Evolutionary conservation across 2,888 invertebrate species (phyloP).

Genomic region (Noctua comes): DNA sequence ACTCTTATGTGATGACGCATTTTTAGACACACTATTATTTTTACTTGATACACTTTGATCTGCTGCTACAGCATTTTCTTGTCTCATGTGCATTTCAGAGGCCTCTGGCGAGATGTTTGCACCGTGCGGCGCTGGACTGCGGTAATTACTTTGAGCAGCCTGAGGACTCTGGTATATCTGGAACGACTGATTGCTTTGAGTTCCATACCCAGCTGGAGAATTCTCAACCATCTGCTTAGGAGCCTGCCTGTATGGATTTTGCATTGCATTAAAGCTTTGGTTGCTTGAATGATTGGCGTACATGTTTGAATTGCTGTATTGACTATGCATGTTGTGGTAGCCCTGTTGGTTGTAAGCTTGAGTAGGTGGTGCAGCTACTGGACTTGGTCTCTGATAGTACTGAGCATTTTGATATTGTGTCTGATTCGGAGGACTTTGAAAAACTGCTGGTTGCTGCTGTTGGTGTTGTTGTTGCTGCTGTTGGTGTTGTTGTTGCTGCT

Average conservation of each 20-base stretch:
- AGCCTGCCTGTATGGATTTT: slow-evolving; percentile 82
- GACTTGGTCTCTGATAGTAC: slow-evolving; percentile 84
- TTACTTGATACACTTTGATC: slow-evolving; percentile 76
- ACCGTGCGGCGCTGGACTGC: slow-evolving; percentile 72
- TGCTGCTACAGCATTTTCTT: slow-evolving; percentile 67
- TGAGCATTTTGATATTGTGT: slow-evolving; percentile 84
- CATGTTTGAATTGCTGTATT: slow-evolving; percentile 80
- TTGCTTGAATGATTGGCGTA: slow-evolving; percentile 78
- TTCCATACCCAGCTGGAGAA: slow-evolving; percentile 74
- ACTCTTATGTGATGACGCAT: slow-evolving; percentile 78
- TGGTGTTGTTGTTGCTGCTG: slow-evolving; percentile 63
- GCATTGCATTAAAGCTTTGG: slow-evolving; percentile 80
- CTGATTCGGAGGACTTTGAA: slow-evolving; percentile 87
- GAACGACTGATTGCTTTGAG: slow-evolving; percentile 78
- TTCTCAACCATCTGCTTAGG: slow-evolving; percentile 79
- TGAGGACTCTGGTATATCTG: slow-evolving; percentile 88
- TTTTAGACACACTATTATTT: slow-evolving; percentile 75
- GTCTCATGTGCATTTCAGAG: slow-evolving; percentile 75
- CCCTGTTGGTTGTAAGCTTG: slow-evolving; percentile 81
- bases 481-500: slow-evolving; percentile 66
- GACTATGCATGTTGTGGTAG: slow-evolving; percentile 80
- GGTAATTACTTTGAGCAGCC: slow-evolving; percentile 77
- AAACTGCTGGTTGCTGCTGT: slow-evolving; percentile 74
- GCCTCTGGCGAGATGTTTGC: slow-evolving; percentile 71
- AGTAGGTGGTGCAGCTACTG: slow-evolving; percentile 73